Conservation (phyloP, 2,797 vertebrate genomes). For the Tragopan temminckii region DNA sequence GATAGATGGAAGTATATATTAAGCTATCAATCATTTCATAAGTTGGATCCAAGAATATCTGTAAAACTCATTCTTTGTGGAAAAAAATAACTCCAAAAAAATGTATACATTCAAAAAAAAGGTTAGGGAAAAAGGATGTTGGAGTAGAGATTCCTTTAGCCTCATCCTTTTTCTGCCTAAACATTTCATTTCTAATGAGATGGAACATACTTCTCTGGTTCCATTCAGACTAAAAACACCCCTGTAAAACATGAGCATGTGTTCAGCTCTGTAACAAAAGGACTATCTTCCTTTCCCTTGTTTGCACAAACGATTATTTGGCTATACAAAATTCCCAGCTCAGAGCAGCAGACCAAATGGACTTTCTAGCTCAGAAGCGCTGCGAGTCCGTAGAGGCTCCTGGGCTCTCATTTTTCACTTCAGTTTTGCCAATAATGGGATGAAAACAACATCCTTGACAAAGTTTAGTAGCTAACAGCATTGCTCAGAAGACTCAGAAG, state of each 20-base stretch:
- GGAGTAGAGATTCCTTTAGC: neutral
- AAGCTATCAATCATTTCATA: neutral
- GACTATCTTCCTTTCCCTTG: neutral
- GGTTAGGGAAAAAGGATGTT: neutral
- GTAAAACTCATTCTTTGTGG: neutral
- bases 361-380: neutral
- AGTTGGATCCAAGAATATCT: neutral
- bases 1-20: neutral
- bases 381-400: neutral
- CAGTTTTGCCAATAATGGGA: neutral
- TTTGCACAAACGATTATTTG: neutral
- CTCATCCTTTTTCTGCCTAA: neutral
- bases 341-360: neutral
- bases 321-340: neutral
- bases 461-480: neutral
- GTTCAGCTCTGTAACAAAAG: neutral
- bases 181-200: neutral
- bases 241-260: neutral
- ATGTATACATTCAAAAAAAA: neutral
- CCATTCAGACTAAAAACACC: neutral
- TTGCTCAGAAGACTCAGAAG: conserved; percentile 14
- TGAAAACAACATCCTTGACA: neutral
- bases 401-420: neutral
- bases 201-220: neutral
- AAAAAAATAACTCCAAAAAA: neutral